phyloP scores from a whole-genome alignment of 2,888 invertebrate species.

The Polyommatus iphigenia region DNA sequence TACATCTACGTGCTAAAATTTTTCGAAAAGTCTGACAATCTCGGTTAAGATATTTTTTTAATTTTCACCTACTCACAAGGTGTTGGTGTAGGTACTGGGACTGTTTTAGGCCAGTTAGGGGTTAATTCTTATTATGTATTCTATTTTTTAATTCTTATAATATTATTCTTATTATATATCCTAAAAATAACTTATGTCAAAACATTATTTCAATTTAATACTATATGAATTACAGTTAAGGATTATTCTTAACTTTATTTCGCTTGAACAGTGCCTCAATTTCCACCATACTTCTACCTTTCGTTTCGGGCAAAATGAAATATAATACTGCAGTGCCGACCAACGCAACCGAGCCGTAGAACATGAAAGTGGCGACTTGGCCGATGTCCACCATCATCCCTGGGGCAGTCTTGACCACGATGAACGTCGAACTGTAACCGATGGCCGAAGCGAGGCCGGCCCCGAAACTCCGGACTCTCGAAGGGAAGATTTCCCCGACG shows the following conservation, averaged over 20 bases:
- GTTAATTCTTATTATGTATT: not conserved
- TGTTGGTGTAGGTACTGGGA: no score
- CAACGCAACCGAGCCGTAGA: not conserved
- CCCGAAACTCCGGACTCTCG: conserved; percentile 17
- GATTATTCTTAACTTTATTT: not conserved
- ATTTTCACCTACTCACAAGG: no score
- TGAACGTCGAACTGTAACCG: conserved; percentile 12
- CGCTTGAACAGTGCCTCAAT: conserved; percentile 10
- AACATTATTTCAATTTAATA: not conserved
- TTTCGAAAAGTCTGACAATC: no score
- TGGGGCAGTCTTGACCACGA: conserved; percentile 17
- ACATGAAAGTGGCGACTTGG: conserved; percentile 15
- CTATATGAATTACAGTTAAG: not conserved
- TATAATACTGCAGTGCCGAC: conserved; percentile 1
- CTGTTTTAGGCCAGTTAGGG: no score
- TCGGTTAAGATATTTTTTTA: no score
- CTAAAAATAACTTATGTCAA: not conserved
- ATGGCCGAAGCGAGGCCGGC: conserved; percentile 20
- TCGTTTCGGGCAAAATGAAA: conserved; percentile 20
- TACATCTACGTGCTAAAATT: no score
- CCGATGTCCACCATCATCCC: not conserved
- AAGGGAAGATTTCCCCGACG: conserved; percentile 19
- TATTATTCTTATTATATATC: not conserved
- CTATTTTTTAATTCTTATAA: not conserved
- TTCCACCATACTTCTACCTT: conserved; percentile 18